A percentile compares a stretch with the other conserved stretches of the same genome.
These are phyloP conservation scores for Aphidius colemani DNA, from an alignment of 2,888 invertebrate genomes.

Conservation along the genomic window DNA sequence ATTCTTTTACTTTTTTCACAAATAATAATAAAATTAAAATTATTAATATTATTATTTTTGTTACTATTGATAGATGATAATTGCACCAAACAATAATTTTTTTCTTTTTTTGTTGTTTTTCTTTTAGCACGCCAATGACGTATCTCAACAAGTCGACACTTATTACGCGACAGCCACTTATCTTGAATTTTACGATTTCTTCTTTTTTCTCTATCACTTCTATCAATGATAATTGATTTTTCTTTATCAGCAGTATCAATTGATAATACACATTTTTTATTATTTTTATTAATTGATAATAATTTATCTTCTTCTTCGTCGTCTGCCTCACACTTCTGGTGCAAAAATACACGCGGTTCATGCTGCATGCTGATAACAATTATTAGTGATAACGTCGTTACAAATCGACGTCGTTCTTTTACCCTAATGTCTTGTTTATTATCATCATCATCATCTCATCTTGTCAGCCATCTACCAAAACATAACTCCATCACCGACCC, in stretches of 20 bases:
- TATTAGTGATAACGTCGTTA: constrained; percentile 33
- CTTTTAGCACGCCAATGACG: constrained; percentile 16
- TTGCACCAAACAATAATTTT: neutral
- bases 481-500: too few species aligned
- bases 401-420: constrained; percentile 28
- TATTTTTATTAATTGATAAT: constrained; percentile 24
- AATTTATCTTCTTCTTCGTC: constrained; percentile 50
- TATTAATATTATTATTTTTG: too few species aligned
- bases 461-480: neutral
- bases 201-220: constrained; percentile 24
- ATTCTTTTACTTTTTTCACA: too few species aligned
- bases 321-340: constrained; percentile 52
- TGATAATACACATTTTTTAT: neutral
- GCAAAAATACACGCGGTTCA: constrained; percentile 52
- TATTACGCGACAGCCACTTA: constrained; percentile 23
- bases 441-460: constrained; percentile 5
- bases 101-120: constrained; percentile 1
- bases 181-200: constrained; percentile 30
- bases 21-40: too few species aligned
- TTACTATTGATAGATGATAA: neutral
- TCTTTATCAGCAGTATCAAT: too few species aligned
- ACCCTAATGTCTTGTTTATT: constrained; percentile 12
- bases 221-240: constrained; percentile 15
- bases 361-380: constrained; percentile 57
- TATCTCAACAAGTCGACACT: constrained; percentile 28